Base-by-base conservation (phyloP, 2,797 vertebrate species). In the Phataginus tricuspis region DNA sequence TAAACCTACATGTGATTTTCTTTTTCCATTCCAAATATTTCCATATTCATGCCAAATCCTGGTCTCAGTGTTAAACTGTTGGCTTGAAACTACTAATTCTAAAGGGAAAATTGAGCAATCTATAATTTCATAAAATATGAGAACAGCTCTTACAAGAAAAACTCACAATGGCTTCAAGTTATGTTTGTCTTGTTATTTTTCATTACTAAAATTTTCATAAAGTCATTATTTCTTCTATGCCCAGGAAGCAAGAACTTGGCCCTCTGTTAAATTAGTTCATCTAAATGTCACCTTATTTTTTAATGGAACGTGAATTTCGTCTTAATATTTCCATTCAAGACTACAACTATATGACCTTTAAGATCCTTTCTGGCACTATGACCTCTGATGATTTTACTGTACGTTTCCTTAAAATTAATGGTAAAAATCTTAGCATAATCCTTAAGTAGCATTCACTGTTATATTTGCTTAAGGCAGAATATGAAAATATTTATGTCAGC, bases 311-410 rank as follows among this genome's bases (percentile, higher is more conserved):
- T 92, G 78, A 95, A 71, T 94, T 96, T 86, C 91, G 69, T 90
- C n/a, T 89, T 94, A 90, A 93, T 93, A 84, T 96, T 97, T 55
- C 96, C 69, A 95, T 94, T 91, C 95, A 96, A 51, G 64, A 86
- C 87, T 96, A 82, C 82, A 95, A 57, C 75, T 69, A 55, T 42
- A 57, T 91, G 92, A 96, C 96, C 92, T 97, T 97, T 97, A 97
- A 96, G 89, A 86, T 89, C 27, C 63, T 91, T 92, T 59, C 37
- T 31, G 45, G 61, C 16, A 71, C 72, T 86, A 25, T 69, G 39
- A 91, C 85, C 39, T 92, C 83, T 91, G 55, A 75, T 68, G 53
- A 39, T 77, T 91, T 91, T 94, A 89, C 68, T 93, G 95, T 59
- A 51, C 11, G 1, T 75, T 87, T 64, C 14, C 37, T 92, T 84